Percentiles rank a stretch among this genome's conserved stretches.
These are phyloP conservation scores for Dendrolimus punctatus DNA, from an alignment of 1,140 invertebrate species.

Conservation along the genomic window DNA sequence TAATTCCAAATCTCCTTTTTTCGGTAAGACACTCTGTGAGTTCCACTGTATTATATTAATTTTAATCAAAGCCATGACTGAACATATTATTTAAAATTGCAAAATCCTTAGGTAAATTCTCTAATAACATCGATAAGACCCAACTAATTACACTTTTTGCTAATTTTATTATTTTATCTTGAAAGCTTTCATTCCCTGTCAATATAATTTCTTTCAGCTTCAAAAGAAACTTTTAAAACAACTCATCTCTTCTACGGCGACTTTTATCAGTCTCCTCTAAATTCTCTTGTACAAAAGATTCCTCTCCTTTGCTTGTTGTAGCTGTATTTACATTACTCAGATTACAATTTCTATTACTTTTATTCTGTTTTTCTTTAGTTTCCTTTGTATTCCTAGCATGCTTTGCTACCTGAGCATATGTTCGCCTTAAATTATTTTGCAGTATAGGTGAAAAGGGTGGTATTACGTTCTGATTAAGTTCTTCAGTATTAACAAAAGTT, in stretches of 20 bases:
- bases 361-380: too few relatives aligned
- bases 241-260: too few relatives aligned
- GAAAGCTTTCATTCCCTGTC: not conserved
- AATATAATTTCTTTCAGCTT: not conserved
- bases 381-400: too few relatives aligned
- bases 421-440: too few relatives aligned
- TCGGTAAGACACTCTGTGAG: constrained; percentile 12
- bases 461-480: not conserved
- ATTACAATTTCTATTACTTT: too few relatives aligned
- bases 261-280: too few relatives aligned
- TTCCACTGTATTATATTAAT: constrained; percentile 20
- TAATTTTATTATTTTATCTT: not conserved
- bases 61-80: constrained; percentile 1
- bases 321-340: too few relatives aligned
- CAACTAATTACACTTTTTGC: not conserved
- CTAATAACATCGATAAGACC: not conserved
- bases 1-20: constrained; percentile 4
- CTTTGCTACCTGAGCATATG: too few relatives aligned
- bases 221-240: too few relatives aligned
- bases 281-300: too few relatives aligned
- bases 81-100: constrained; percentile 1
- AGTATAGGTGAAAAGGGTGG: too few relatives aligned
- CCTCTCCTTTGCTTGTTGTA: too few relatives aligned
- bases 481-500: not conserved
- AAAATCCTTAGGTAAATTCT: constrained; percentile 1